Conservation (phyloP, 1,140 invertebrate genomes). For the Araneus ventricosus region DNA sequence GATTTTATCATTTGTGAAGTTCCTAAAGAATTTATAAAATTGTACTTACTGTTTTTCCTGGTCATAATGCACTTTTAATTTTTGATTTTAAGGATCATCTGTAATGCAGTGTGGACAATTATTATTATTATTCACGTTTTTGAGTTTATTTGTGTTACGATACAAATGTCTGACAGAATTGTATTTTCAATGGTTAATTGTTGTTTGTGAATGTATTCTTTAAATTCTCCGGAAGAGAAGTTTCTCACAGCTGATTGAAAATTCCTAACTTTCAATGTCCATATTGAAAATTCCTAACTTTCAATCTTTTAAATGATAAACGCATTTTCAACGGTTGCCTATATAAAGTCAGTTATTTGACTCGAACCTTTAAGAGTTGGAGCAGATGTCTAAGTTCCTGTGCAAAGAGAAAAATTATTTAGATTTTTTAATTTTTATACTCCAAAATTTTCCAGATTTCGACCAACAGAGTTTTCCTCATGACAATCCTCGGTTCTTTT, state of each 20-base stretch:
- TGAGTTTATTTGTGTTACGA: slow-evolving; percentile 20
- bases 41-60: slow-evolving; percentile 51
- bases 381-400: slow-evolving; percentile 21
- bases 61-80: slow-evolving; percentile 5
- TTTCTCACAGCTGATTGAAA: slow-evolving; percentile 17
- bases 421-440: not conserved
- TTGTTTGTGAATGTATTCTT: not conserved
- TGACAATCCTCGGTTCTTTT: too few relatives aligned
- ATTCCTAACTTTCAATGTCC: slow-evolving; percentile 7
- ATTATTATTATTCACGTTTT: slow-evolving; percentile 36
- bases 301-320: slow-evolving; percentile 17
- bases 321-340: slow-evolving; percentile 29
- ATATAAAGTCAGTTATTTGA: not conserved
- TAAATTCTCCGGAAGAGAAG: not conserved
- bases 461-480: not conserved
- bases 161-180: not conserved
- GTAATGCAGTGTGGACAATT: slow-evolving; percentile 18
- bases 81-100: not conserved
- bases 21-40: slow-evolving; percentile 71
- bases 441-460: not conserved
- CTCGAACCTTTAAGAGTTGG: not conserved
- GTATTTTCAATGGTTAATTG: slow-evolving; percentile 17
- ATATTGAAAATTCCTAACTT: slow-evolving; percentile 40
- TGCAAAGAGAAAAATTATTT: not conserved
- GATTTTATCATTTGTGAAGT: slow-evolving; percentile 64